Evolutionary conservation across 2,888 invertebrate genomes (phyloP), one percentile per base, ranked within the genome.

Genomic region (Eumerus sabulonum): DNA sequence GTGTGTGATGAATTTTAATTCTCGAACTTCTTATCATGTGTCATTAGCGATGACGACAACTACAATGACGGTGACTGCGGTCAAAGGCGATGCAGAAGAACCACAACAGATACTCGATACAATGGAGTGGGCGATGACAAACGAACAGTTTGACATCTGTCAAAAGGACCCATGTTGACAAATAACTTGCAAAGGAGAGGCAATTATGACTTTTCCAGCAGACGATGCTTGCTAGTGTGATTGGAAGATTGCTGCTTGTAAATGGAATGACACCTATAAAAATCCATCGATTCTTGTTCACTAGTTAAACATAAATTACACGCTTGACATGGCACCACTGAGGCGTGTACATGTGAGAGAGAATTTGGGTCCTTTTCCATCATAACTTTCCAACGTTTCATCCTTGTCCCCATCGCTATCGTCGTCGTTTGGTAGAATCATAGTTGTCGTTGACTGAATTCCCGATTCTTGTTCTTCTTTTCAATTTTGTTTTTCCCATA

Each of bases 251-350:
- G 64, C 48, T 64, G 63, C 44, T 36, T 74, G 53, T 79, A 64
- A 79, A 79, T 60, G 54, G 64, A 79, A 79, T 79, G 79, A 74
- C 74, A 74, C 79, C 79, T 74, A 79, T 79, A 79, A 79, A 79
- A 74, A 74, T 59, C 74, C 50, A 79, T 79, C 79, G 79, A 68
- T 70, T 68, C 73, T 74, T 79, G 68, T 79, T 79, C 74, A 74
- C 68, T 79, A 79, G 79, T 79, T 79, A 79, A 79, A 79, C 79
- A 79, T 79, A 79, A 79, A 79, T 79, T 79, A 73, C 64, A 74
- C 64, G 74, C 74, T 74, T 70, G 54, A 79, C 79, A 74, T 60
- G 70, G 54, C 56, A 36, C 70, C 56, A 79, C 60, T 74, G 74
- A 64, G 60, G 64, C 79, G 70, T 74, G 59, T 59, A 54, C 48